A percentile compares a stretch with the other conserved stretches of the same genome.
Conservation (phyloP, 2,113 vertebrate genomes). For the Cromileptes altivelis region DNA sequence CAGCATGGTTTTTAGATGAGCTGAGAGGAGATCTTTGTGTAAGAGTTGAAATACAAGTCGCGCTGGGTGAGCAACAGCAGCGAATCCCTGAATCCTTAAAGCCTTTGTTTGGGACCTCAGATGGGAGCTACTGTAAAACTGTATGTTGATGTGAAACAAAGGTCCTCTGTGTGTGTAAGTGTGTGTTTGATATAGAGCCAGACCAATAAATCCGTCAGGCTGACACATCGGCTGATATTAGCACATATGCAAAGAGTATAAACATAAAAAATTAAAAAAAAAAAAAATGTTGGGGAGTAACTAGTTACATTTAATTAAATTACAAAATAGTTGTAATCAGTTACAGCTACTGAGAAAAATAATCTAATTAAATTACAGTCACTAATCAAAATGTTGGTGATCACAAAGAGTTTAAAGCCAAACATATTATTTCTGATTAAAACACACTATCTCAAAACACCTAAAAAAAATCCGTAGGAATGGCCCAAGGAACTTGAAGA, state of each 20-base stretch:
- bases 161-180: background rate
- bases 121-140: conserved; percentile 14
- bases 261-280: no score
- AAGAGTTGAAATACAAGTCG: conserved; percentile 49
- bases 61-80: conserved; percentile 19
- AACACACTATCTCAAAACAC: no score
- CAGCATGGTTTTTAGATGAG: conserved; percentile 8
- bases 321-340: background rate
- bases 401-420: no score
- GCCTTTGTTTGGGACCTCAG: conserved; percentile 45
- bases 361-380: no score
- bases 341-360: no score
- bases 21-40: conserved; percentile 38
- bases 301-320: background rate
- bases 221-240: background rate
- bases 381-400: no score
- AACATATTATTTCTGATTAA: no score
- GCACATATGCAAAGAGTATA: background rate
- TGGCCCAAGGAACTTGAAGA: no score
- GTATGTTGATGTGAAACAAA: background rate
- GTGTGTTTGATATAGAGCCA: conserved; percentile 11
- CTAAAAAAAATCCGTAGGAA: no score
- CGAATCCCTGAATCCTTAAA: conserved; percentile 23
- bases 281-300: no score
- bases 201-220: background rate